Evolutionary conservation across 2,888 invertebrate species (phyloP), one percentile per base, ranked within the genome.

Genomic region (Chelonus formosanus): DNA sequence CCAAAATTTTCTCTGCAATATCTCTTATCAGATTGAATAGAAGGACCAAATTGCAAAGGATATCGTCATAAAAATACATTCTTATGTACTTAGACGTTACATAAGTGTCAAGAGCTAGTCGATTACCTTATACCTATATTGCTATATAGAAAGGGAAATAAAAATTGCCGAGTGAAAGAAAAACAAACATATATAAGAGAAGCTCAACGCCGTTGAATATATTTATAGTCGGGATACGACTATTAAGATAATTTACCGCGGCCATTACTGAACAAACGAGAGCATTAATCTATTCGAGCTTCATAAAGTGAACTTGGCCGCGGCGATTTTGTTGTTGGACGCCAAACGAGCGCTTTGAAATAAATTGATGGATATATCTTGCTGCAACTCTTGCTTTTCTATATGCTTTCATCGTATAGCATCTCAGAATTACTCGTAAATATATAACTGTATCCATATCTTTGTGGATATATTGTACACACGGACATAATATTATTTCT

Each of bases 241-340:
- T 82, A 82, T 82, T 82, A 81, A 82, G 80, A 82, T 82, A 81
- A 82, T 82, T 82, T 82, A 82, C 81, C 80, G 80, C 76, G 78
- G 81, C 81, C 82, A 82, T 82, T 82, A 81, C 80, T 77, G 80
- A 82, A 82, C 82, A 81, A 82, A 82, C 80, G 82, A 82, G 82
- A 78, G 77, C 82, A 82, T 82, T 81, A 82, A 82, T 82, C 82
- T 82, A 82, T 82, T 82, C 82, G 80, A 80, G 81, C 82, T 82
- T 81, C 82, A 82, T 82, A 82, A 82, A 82, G 79, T 80, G 81
- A 82, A 82, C 79, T 81, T 80, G 75, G 80, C 80, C 80, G 67
- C 70, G 80, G 78, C 82, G 80, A 82, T 82, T 82, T 82, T 81
- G 81, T 82, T 78, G 80, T 78, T 74, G 76, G 77, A 76, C 78